phyloP scores from a whole-genome alignment of 2,113 vertebrate genomes.

The Cavia porcellus region DNA sequence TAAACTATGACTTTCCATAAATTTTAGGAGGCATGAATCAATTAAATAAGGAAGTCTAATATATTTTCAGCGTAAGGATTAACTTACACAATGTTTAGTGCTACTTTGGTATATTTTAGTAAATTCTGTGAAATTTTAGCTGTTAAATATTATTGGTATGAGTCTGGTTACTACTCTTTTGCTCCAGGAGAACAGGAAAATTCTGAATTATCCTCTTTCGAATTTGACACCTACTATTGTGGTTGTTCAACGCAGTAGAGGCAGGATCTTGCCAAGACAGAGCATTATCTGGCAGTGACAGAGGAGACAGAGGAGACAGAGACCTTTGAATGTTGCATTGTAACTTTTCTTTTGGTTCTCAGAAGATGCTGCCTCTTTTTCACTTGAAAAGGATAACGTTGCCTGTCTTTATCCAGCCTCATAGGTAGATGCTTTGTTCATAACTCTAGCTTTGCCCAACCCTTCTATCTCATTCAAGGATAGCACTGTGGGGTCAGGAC shows the following conservation, averaged over 20 bases:
- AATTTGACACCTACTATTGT: neutral
- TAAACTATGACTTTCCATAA: neutral
- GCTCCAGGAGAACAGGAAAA: neutral
- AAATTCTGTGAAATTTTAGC: neutral
- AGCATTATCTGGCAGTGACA: neutral
- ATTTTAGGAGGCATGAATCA: neutral
- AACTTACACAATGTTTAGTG: neutral
- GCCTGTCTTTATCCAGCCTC: neutral
- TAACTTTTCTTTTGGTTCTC: neutral
- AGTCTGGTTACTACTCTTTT: neutral
- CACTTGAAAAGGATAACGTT: neutral
- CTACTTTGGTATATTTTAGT: neutral
- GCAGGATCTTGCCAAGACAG: neutral
- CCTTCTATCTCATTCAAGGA: neutral
- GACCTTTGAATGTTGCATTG: neutral
- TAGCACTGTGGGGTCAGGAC: neutral
- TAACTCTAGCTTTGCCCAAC: fast-evolving
- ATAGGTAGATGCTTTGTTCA: too few relatives aligned
- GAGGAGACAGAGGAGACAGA: neutral
- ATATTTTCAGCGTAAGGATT: neutral
- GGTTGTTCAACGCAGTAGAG: neutral
- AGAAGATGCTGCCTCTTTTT: neutral
- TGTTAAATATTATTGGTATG: neutral
- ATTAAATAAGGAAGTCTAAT: neutral
- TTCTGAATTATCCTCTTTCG: neutral